Evolutionary conservation across 2,888 invertebrate genomes (phyloP), one percentile per base, ranked within the genome.

Genomic region (Machimus atricapillus): DNA sequence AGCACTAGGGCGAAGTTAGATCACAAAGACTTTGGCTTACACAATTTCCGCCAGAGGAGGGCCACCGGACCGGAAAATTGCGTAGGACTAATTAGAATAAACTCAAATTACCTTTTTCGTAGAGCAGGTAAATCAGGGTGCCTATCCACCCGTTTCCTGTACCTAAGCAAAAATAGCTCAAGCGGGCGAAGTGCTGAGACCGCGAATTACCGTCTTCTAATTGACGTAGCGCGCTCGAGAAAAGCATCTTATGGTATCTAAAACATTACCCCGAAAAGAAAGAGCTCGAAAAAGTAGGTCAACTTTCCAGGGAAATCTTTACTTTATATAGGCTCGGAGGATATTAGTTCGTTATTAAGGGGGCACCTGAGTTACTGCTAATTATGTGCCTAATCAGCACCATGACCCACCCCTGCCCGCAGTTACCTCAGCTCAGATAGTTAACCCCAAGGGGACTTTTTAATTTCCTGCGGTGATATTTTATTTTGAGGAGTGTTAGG

Each of bases 61-160:
- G 8, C n/a, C 31, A 9, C 34, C 31, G 79, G 31, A 52, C 52
- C 31, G 52, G 46, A 79, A 79, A 79, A 79, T 79, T 79, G 52
- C 79, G 46, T 79, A 23, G 52, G 14, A 27, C 79, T 79, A 79
- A 79, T 79, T 79, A 52, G 79, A 79, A 40, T 40, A 79, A 79
- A 79, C 52, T 79, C 27, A 52, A 79, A 79, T 52, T 79, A 79
- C 52, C 27, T 66, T 66, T 66, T 78, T 23, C 9, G 78, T 78
- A 78, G 9, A n/a, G 23, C 43, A 40, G 78, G 78, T 40, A 78
- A 78, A 78, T 78, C 46, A 78, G 1, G 37, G 43, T 14, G 43
- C 14, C 43, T 16, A 12, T 46, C 43, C 16, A 4, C 12, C 8
- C 3, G 23, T 66, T 66, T 66, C 4, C 12, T 12, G 27, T 66